A percentile compares a stretch with the other conserved stretches of the same genome.
These are phyloP conservation scores for Triplophysa rosa DNA, from an alignment of 2,113 vertebrate genomes.

Conservation along the genomic window DNA sequence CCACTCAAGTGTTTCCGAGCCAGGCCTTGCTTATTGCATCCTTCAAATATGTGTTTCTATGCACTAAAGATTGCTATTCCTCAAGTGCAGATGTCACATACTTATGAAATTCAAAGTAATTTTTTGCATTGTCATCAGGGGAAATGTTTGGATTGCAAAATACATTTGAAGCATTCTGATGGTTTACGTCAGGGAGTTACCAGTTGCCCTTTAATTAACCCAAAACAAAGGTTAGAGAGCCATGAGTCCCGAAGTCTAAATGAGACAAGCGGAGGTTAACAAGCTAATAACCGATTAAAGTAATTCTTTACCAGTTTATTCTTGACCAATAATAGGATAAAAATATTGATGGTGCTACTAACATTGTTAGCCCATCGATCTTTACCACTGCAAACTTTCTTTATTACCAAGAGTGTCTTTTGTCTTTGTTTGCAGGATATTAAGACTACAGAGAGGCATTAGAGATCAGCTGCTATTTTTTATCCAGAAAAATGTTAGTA, in stretches of 20 bases:
- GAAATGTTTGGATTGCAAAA: slow-evolving; percentile 35
- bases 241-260: slow-evolving; percentile 44
- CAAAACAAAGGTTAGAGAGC: slow-evolving; percentile 47
- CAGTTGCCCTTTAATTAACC: slow-evolving; percentile 44
- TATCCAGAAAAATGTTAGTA: neutral
- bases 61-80: neutral
- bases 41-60: slow-evolving; percentile 15
- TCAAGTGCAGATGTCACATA: slow-evolving; percentile 2
- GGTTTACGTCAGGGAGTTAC: slow-evolving; percentile 43
- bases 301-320: slow-evolving; percentile 28
- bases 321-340: slow-evolving; percentile 4
- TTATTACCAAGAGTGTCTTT: neutral
- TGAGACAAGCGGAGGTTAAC: slow-evolving; percentile 52
- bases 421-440: neutral
- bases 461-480: neutral
- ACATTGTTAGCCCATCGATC: neutral
- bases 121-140: neutral
- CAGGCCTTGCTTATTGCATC: slow-evolving; percentile 9
- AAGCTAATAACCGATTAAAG: slow-evolving; percentile 48
- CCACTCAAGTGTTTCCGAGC: slow-evolving; percentile 36
- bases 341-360: neutral
- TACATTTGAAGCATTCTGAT: slow-evolving; percentile 43
- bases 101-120: slow-evolving; percentile 1
- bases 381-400: neutral
- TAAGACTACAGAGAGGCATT: neutral